phyloP scores from a whole-genome alignment of 2,797 vertebrate genomes.

The Rhinoraja longicauda region DNA sequence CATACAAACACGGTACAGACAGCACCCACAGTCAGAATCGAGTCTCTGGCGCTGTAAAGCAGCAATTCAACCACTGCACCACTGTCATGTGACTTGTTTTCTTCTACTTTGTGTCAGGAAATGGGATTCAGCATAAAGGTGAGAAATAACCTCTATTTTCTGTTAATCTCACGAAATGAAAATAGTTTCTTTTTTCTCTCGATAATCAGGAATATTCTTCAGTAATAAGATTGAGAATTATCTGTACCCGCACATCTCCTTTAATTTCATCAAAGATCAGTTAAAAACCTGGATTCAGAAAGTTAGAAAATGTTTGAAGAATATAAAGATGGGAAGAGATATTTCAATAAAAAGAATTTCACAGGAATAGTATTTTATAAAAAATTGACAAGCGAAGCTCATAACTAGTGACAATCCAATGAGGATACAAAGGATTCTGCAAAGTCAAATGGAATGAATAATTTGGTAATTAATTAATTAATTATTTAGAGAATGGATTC shows the following conservation, averaged over 20 bases:
- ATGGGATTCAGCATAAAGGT: background rate
- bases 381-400: background rate
- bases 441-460: background rate
- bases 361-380: background rate
- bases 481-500: background rate
- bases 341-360: background rate
- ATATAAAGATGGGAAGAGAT: background rate
- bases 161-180: background rate
- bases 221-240: background rate
- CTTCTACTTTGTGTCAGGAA: background rate
- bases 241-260: background rate
- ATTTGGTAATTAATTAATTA: background rate
- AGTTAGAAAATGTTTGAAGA: background rate
- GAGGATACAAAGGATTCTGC: background rate
- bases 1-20: no score
- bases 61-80: no score
- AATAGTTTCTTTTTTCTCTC: no score
- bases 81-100: background rate
- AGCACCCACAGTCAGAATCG: no score
- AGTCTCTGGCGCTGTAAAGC: no score
- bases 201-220: background rate
- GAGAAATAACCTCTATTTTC: background rate
- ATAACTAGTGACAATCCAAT: background rate
- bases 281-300: background rate
- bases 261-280: background rate